Evolutionary conservation across 2,888 invertebrate genomes (phyloP).

Genomic region (Acrocera orbiculus): DNA sequence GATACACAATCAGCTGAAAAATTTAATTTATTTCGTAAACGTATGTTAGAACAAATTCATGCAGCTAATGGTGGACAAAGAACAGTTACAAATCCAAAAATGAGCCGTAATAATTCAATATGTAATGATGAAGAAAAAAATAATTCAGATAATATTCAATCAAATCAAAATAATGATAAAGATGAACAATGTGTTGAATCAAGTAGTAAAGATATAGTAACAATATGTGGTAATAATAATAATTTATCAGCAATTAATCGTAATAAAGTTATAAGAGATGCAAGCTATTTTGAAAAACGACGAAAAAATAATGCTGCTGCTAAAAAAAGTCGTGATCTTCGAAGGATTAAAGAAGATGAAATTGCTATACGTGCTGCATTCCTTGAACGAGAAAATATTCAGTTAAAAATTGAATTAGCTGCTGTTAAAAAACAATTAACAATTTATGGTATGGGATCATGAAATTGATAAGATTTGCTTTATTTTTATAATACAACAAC

Average conservation of each 20-base stretch:
- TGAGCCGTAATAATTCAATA: slow-evolving; percentile 38
- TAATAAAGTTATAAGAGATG: slow-evolving; percentile 40
- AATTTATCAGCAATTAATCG: slow-evolving; percentile 11
- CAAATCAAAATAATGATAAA: slow-evolving; percentile 20
- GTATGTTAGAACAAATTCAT: slow-evolving; percentile 43
- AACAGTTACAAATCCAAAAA: slow-evolving; percentile 46
- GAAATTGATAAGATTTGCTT: too few relatives aligned
- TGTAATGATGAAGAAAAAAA: slow-evolving; percentile 5
- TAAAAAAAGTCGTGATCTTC: slow-evolving; percentile 78
- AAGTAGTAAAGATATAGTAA: slow-evolving; percentile 23
- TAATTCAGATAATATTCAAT: too few relatives aligned
- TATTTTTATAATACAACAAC: too few relatives aligned
- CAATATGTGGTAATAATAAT: slow-evolving; percentile 6
- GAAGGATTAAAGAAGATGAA: slow-evolving; percentile 81
- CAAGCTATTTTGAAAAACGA: slow-evolving; percentile 71
- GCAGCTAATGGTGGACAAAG: slow-evolving; percentile 40
- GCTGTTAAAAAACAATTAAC: slow-evolving; percentile 45
- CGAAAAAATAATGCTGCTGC: slow-evolving; percentile 90
- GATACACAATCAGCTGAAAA: slow-evolving; percentile 45
- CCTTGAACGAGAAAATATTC: slow-evolving; percentile 73
- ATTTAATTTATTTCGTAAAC: slow-evolving; percentile 51
- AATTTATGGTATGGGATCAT: too few relatives aligned
- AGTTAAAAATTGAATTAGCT: slow-evolving; percentile 50
- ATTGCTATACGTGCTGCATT: slow-evolving; percentile 76
- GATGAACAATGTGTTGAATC: slow-evolving; percentile 26